Percentiles rank a stretch among this genome's conserved stretches.
Evolutionary conservation across 2,888 invertebrate species (phyloP).

Genomic region (Thecophora atra): DNA sequence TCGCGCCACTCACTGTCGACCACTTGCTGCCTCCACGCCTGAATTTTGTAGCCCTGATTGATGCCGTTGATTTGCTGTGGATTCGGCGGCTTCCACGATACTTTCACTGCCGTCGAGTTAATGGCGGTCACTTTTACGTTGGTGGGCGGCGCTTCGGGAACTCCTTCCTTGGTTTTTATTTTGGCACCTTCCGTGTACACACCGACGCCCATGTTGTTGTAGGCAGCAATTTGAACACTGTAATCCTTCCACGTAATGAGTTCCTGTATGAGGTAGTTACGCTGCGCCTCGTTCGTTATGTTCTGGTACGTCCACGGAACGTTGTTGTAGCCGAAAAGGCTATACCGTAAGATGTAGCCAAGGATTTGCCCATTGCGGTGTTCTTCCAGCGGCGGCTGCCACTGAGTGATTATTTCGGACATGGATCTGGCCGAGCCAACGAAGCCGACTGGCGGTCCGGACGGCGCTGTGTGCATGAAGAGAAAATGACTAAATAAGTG

Average conservation of each 20-base stretch:
- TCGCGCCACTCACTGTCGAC: conserved; percentile 69
- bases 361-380: conserved; percentile 94
- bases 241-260: conserved; percentile 98
- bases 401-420: conserved; percentile 95
- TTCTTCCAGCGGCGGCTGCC: conserved; percentile 95
- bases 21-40: conserved; percentile 78
- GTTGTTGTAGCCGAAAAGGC: conserved; percentile 89
- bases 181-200: conserved; percentile 89
- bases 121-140: conserved; percentile 79
- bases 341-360: conserved; percentile 92
- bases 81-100: conserved; percentile 96
- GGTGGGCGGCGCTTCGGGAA: conserved; percentile 91
- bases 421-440: conserved; percentile 94
- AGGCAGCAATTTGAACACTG: conserved; percentile 94
- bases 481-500: conserved; percentile 16
- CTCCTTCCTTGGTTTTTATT: conserved; percentile 96
- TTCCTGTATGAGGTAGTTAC: conserved; percentile 89
- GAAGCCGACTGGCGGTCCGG: conserved; percentile 93
- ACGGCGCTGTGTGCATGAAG: conserved; percentile 77
- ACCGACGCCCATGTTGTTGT: conserved; percentile 96
- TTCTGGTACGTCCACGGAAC: conserved; percentile 93
- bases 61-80: conserved; percentile 98
- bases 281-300: conserved; percentile 91
- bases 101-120: conserved; percentile 85
- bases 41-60: conserved; percentile 94